Evolutionary conservation across 1,140 invertebrate species (phyloP), one percentile per base, ranked within the genome.

Genomic region (Sipha flava): DNA sequence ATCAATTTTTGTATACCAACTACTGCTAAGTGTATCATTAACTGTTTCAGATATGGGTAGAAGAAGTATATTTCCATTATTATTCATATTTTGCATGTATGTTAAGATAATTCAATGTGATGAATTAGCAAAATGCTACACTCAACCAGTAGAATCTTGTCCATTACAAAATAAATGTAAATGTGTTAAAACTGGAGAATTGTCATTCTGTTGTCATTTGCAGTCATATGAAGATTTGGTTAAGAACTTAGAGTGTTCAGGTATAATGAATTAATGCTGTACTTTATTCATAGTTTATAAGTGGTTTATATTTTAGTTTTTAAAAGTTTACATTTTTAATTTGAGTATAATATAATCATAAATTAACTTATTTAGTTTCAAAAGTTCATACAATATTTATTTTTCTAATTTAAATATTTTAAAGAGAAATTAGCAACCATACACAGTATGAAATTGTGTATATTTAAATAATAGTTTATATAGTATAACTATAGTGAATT

Each of bases 21-120:
- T 6, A 29, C n/a, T 14, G 1, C 18, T 57, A 75, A 40, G 6
- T 37, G 57, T 37, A 26, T 26, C n/a, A 18, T 26, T 1, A 23
- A 26, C 16, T 77, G 31, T 77, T 77, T 26, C 52, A 77, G 73
- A 57, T 57, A 77, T 77, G 73, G 59, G 10, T 77, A 77, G 10
- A 57, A 54, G 34, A 59, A 77, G 21, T 26, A 37, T 40, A 43
- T 43, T 40, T 26, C 7, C 23, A 59, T 29, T 23, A 37, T 2
- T 59, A 10, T 77, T 52, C 16, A 77, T 77, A 59, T 77, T 7
- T 21, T 77, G 16, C 14, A 26, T 59, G 57, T 43, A 18, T 59
- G 21, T 40, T 9, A 40, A 12, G 40, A 59, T 29, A n/a, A 40
- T 77, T 77, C 34, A 37, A 9, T 59, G 52, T 77, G n/a, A 59